phyloP scores from a whole-genome alignment of 2,113 vertebrate species.

The Pionites leucogaster region DNA sequence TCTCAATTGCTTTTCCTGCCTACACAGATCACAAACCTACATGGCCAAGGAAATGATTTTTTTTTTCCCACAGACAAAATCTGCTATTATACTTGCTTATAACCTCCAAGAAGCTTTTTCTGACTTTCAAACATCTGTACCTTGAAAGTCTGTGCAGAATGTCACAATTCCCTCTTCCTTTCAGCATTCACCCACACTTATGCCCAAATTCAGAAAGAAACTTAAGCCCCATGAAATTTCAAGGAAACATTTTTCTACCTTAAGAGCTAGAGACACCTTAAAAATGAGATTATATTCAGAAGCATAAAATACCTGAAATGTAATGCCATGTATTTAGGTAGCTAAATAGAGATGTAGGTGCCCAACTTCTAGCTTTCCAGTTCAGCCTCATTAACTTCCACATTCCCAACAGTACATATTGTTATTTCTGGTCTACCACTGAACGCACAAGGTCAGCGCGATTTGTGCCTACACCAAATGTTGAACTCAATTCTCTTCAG shows the following conservation, averaged over 20 bases:
- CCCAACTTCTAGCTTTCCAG: background rate
- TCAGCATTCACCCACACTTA: background rate
- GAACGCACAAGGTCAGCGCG: background rate
- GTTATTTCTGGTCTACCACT: background rate
- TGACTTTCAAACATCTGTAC: background rate
- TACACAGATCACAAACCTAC: conserved; percentile 22
- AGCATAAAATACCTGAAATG: background rate
- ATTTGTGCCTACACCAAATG: background rate
- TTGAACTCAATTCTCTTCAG: background rate
- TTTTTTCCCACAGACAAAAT: background rate
- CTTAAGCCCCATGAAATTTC: background rate
- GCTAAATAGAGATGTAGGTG: background rate
- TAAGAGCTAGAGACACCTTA: background rate
- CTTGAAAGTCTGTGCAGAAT: background rate
- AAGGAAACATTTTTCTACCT: conserved; percentile 1
- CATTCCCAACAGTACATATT: background rate
- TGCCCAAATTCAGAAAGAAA: background rate
- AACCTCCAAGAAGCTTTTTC: background rate
- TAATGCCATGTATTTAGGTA: background rate
- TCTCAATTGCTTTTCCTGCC: conserved; percentile 8
- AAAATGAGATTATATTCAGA: background rate
- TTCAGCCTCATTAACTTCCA: background rate
- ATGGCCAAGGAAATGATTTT: background rate
- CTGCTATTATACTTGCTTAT: conserved; percentile 15
- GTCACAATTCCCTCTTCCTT: background rate